Evolutionary conservation across 2,797 vertebrate species (phyloP), one percentile per base, ranked within the genome.

Genomic region (Coregonus sp.): DNA sequence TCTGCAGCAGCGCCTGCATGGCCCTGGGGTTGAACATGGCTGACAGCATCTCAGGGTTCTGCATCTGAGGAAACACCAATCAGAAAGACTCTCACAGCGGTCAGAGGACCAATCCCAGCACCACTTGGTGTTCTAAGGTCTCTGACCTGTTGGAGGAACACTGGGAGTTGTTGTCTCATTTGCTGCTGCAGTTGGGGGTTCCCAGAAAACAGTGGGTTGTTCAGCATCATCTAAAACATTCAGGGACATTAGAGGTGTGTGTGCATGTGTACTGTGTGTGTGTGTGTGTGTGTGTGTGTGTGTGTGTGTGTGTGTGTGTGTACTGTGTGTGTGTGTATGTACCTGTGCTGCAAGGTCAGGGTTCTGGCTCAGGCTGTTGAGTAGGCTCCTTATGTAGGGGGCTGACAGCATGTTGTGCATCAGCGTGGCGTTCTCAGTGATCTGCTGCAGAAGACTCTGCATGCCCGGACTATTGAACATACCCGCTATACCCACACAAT

Each of bases 401-500:
- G 98, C 98, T 0, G 98, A 98, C 84, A 98, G 93, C 94, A 98
- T 97, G 77, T 97, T 99, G 94, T 99, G 98, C 96, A 99, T 99
- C 86, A 99, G 94, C 91, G 99, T 98, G 65, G 98, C 97, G 92
- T 98, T 99, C 87, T 99, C 98, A 0, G 98, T 98, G 83, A 99
- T 97, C 94, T 99, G 98, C 91, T 98, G 97, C 88, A 99, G 89
- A 80, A 99, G 94, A 7, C 96, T 97, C 92, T 99, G 98, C 98
- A 99, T 99, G 84, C 98, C 98, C 0, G 97, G 97, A 83, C 97
- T 98, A 90, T 95, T 98, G 86, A 98, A 99, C 94, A 98, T 96
- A n/a, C 97, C 98, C 99, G 81, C 1, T 79, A 12, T 16, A 56
- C 68, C 72, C 1, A 1, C 37, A 75, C 9, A 76, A 0, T 40